Base-by-base conservation (phyloP, 2,888 invertebrate genomes). In the Drosophila falleni region DNA sequence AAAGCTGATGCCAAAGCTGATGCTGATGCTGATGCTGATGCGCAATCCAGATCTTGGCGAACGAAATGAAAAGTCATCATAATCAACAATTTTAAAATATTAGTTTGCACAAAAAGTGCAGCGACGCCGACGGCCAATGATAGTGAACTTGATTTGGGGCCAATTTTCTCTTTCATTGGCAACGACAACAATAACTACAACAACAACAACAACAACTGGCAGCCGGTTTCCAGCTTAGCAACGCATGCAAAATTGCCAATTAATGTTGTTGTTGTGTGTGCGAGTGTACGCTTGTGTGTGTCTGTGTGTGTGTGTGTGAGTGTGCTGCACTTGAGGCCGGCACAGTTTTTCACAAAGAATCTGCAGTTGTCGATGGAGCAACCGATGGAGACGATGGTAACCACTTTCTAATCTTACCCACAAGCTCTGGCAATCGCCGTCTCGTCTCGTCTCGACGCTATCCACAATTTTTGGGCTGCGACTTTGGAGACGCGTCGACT, bases 131-230 rank as follows among this genome's bases (percentile, higher is more conserved):
- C 68, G 71, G 72, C 62, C 80, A 70, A 66, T 80, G 83, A 83
- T 81, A 83, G 83, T 83, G 81, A 81, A 81, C 81, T 81, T 81
- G 81, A 81, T 80, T 80, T 71, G 72, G 71, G 84, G 68, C 70
- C 81, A 83, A 83, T 83, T 81, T 81, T 81, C 84, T 83, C 84
- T 81, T 81, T 81, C 81, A 80, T 80, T 83, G 83, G 69, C 61
- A 19, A 31, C 64, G 50, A 56, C 71, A 31, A 31, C 31, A 31
- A 9, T 9, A 31, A 31, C 39, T 16, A 26, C 39, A 23, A 10
- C 53, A 39, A 10, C 53, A 49, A n/a, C 23, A 33, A 46, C 49
- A 13, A 33, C 61, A 26, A 31, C 44, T 47, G 54, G 33, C 23
- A 65, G 80, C 80, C 75, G 75, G 80, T 65, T 49, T 26, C 8